Evolutionary conservation across 2,113 vertebrate species (phyloP).

Genomic region (Lepidothrix coronata): DNA sequence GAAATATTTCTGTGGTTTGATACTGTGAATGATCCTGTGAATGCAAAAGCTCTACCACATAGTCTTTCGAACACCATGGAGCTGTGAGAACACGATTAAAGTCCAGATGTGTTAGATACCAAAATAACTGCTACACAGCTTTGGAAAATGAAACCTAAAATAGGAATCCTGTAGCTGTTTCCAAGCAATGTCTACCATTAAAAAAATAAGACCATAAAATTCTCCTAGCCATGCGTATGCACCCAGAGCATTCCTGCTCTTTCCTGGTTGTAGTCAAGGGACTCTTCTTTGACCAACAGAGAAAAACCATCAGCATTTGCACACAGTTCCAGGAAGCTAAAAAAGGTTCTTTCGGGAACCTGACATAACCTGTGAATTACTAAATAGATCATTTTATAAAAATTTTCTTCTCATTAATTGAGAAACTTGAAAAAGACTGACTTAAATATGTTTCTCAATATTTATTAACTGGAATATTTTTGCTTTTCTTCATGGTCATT

Average conservation of each 20-base stretch:
- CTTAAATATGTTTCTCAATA: neutral
- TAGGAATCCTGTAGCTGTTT: neutral
- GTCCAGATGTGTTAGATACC: neutral
- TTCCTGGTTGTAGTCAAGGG: neutral
- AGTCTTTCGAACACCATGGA: neutral
- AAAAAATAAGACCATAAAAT: neutral
- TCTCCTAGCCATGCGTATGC: fast-evolving
- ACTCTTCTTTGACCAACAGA: neutral
- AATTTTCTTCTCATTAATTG: neutral
- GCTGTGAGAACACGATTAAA: fast-evolving
- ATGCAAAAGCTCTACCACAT: neutral
- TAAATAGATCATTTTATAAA: neutral
- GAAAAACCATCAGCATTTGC: neutral
- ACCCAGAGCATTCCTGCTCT: neutral
- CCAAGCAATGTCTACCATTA: neutral
- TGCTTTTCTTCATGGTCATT: neutral
- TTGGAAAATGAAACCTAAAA: neutral
- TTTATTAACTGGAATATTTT: neutral
- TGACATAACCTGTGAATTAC: neutral
- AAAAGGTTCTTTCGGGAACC: neutral
- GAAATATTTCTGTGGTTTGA: neutral
- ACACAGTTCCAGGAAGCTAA: neutral
- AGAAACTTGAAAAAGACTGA: neutral
- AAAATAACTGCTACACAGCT: neutral
- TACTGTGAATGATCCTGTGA: neutral